These are phyloP conservation scores for Polyodon spathula DNA, from an alignment of 2,113 vertebrate genomes.

Conservation along the genomic window DNA sequence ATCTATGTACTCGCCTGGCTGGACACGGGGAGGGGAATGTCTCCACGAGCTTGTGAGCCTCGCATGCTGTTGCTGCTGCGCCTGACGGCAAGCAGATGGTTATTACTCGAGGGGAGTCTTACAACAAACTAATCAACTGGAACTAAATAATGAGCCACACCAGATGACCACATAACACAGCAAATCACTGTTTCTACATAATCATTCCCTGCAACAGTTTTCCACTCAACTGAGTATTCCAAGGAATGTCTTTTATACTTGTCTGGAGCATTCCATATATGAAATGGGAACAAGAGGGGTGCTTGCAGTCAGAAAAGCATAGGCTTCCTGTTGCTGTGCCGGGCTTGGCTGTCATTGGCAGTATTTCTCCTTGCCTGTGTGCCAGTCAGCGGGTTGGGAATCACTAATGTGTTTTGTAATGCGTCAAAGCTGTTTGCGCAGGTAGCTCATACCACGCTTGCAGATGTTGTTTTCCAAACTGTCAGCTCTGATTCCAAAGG, in stretches of 20 bases:
- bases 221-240: not conserved
- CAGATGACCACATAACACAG: not conserved
- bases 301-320: not conserved
- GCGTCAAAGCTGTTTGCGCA: not conserved
- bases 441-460: not conserved
- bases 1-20: not conserved
- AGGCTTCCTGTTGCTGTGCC: not conserved
- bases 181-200: not conserved
- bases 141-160: constrained; percentile 20
- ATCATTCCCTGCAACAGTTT: not conserved
- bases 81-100: constrained; percentile 30
- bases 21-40: constrained; percentile 1
- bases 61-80: constrained; percentile 12
- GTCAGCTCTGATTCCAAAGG: not conserved
- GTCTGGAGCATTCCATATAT: not conserved
- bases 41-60: not conserved
- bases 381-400: not conserved
- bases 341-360: not conserved
- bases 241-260: not conserved
- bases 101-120: constrained; percentile 31
- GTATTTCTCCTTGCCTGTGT: not conserved
- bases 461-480: constrained; percentile 3
- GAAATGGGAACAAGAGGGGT: not conserved
- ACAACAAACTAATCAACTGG: constrained; percentile 21
- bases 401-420: not conserved